Percentiles rank a stretch among this genome's conserved stretches.
Evolutionary conservation across 2,797 vertebrate species (phyloP).

Genomic region (Cetoscarus ocellatus): DNA sequence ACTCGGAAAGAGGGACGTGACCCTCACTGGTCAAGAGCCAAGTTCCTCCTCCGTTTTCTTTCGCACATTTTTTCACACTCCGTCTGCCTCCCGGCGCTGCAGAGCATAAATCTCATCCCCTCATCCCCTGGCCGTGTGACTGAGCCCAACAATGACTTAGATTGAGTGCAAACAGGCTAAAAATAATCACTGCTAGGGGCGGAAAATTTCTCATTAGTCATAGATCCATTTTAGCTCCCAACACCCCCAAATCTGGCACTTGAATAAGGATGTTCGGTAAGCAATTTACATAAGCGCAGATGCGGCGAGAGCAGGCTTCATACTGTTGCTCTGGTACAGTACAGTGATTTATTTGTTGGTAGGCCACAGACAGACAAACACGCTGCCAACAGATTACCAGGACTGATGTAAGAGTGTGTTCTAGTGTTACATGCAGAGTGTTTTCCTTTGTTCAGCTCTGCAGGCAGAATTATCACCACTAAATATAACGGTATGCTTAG

Average conservation of each 20-base stretch:
- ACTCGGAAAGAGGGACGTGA: not conserved
- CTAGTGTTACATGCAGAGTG: constrained; percentile 18
- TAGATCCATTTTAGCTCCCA: constrained; percentile 48
- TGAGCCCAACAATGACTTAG: constrained; percentile 67
- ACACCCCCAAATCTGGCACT: constrained; percentile 54
- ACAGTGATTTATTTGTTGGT: constrained; percentile 15
- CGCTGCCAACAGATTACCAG: constrained; percentile 1
- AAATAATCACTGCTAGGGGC: constrained; percentile 63
- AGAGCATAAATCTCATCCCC: constrained; percentile 32
- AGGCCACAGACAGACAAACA: constrained; percentile 10
- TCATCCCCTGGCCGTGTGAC: constrained; percentile 61
- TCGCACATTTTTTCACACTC: constrained; percentile 22
- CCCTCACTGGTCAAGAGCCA: constrained; percentile 16
- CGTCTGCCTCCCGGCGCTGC: constrained; percentile 20
- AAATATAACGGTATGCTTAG: constrained; percentile 14
- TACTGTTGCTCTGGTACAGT: not conserved
- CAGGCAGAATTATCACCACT: constrained; percentile 9
- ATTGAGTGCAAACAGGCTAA: constrained; percentile 67
- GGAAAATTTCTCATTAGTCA: constrained; percentile 69
- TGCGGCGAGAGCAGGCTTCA: constrained; percentile 4
- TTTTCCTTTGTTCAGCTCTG: constrained; percentile 22
- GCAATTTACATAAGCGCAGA: constrained; percentile 49
- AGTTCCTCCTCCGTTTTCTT: constrained; percentile 9
- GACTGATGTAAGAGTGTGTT: constrained; percentile 24
- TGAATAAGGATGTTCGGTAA: constrained; percentile 48